A percentile compares a stretch with the other conserved stretches of the same genome.
phyloP scores from a whole-genome alignment of 2,888 invertebrate genomes.

The Macaria liturata region DNA sequence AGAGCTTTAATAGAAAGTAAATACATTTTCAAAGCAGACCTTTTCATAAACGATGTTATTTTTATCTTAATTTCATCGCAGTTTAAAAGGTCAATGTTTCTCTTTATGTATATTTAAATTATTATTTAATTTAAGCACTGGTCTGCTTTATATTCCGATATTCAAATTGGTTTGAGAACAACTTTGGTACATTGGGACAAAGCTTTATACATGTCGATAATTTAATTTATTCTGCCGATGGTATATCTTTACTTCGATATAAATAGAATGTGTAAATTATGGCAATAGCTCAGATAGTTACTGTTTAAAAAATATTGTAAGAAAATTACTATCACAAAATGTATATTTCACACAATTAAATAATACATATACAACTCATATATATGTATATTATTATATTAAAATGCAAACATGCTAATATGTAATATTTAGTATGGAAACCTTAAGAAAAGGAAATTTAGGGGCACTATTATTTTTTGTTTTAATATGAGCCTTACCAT shows the following conservation, averaged over 20 bases:
- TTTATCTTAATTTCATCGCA: constrained; percentile 23
- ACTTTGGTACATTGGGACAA: constrained; percentile 64
- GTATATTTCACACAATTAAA: too few species aligned
- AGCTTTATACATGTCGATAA: constrained; percentile 56
- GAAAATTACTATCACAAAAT: too few species aligned
- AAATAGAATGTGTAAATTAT: too few species aligned
- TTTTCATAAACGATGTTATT: constrained; percentile 6
- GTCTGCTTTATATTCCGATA: constrained; percentile 71
- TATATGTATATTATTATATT: too few species aligned
- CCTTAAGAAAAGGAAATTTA: too few species aligned
- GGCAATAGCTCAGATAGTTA: too few species aligned
- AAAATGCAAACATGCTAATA: too few species aligned
- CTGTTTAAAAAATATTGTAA: too few species aligned
- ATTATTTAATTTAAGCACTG: constrained; percentile 47
- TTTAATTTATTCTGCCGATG: constrained; percentile 49
- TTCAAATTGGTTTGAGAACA: constrained; percentile 72
- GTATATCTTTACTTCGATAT: background rate
- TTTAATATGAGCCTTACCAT: too few species aligned
- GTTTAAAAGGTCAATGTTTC: constrained; percentile 27
- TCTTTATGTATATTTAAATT: constrained; percentile 38
- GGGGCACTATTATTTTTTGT: too few species aligned
- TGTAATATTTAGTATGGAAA: too few species aligned
- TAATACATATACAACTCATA: too few species aligned
- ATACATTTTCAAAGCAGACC: background rate
- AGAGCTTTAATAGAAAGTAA: background rate